Conservation (phyloP, 2,888 invertebrate species). For the Cetonia aurata region DNA sequence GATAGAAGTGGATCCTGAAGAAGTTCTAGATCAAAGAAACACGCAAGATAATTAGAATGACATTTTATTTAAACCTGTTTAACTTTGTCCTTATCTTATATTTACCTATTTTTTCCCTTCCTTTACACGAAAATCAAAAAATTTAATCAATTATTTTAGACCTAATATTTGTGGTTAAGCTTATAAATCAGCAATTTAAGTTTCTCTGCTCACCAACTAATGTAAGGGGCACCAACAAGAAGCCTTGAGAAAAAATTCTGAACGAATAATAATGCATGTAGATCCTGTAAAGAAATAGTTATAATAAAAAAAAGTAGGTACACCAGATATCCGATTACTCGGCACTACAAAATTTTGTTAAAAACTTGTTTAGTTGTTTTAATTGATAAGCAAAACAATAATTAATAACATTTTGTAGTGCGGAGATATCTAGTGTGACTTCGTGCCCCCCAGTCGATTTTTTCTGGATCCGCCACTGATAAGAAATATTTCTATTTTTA, state of each 20-base stretch:
- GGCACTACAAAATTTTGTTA: too few species aligned
- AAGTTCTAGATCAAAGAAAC: slow-evolving; percentile 6
- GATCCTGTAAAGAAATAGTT: slow-evolving; percentile 1
- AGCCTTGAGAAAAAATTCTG: slow-evolving; percentile 4
- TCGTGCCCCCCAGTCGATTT: not conserved
- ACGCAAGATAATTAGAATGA: not conserved
- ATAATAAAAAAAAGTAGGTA: not conserved
- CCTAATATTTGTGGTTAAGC: not conserved
- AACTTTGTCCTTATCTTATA: slow-evolving; percentile 13
- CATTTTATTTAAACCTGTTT: slow-evolving; percentile 8
- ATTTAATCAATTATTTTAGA: not conserved
- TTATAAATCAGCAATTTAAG: slow-evolving; percentile 9
- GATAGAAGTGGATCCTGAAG: slow-evolving; percentile 1
- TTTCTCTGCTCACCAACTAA: slow-evolving; percentile 5
- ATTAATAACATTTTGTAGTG: slow-evolving; percentile 1
- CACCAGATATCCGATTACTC: not conserved
- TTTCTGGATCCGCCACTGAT: slow-evolving; percentile 2
- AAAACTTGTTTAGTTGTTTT: too few species aligned
- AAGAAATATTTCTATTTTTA: not conserved
- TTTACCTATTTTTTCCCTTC: not conserved
- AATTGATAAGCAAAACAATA: not conserved
- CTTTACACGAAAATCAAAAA: slow-evolving; percentile 1
- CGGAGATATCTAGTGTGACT: not conserved
- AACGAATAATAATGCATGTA: not conserved
- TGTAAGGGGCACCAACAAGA: not conserved